Conservation (phyloP, 2,888 invertebrate species). For the Tinea semifulvella region DNA sequence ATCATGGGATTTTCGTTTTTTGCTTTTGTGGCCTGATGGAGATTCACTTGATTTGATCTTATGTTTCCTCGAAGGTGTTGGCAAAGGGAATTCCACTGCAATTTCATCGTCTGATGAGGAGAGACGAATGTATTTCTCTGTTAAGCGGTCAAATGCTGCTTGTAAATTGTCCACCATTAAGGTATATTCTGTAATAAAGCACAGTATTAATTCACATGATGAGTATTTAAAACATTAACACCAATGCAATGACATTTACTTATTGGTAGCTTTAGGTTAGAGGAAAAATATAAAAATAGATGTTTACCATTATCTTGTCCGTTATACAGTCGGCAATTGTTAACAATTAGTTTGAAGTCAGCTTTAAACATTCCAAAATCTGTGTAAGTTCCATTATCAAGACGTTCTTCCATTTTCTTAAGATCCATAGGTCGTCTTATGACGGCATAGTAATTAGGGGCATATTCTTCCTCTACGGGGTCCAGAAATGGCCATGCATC, state of each 20-base stretch:
- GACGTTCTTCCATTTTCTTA: slow-evolving; percentile 85
- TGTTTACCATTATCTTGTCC: slow-evolving; percentile 87
- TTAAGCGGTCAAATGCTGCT: slow-evolving; percentile 81
- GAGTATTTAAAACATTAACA: not conserved
- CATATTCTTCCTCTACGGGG: slow-evolving; percentile 92
- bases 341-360: slow-evolving; percentile 91
- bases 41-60: slow-evolving; percentile 49
- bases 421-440: slow-evolving; percentile 88
- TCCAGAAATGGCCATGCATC: slow-evolving; percentile 96
- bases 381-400: slow-evolving; percentile 83
- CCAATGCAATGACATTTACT: not conserved
- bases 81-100: slow-evolving; percentile 71
- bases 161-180: slow-evolving; percentile 87
- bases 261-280: too few relatives aligned
- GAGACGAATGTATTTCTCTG: slow-evolving; percentile 84
- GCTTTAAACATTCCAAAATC: slow-evolving; percentile 82
- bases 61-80: slow-evolving; percentile 54
- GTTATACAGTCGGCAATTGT: slow-evolving; percentile 92
- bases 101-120: slow-evolving; percentile 83
- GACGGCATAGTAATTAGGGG: slow-evolving; percentile 83
- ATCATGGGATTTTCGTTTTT: slow-evolving; percentile 49
- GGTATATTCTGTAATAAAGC: slow-evolving; percentile 76
- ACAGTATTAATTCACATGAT: not conserved
- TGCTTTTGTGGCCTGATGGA: slow-evolving; percentile 42
- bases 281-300: slow-evolving; percentile 12